Percentiles rank a stretch among this genome's conserved stretches.
Evolutionary conservation across 2,888 invertebrate species (phyloP).

Genomic region (Drosophila yooni): DNA sequence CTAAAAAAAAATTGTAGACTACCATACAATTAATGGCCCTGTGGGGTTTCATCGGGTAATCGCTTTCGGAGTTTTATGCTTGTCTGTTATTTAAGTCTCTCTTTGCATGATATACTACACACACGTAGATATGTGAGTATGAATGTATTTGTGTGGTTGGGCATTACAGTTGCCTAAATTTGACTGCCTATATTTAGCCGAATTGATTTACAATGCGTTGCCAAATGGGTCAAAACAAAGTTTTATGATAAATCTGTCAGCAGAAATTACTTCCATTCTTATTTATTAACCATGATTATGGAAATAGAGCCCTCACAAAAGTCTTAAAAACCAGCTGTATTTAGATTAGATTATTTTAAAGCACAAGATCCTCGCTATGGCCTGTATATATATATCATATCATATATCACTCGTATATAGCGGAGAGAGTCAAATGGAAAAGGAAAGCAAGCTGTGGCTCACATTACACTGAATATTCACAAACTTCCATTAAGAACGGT

Average conservation of each 20-base stretch:
- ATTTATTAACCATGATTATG: not conserved
- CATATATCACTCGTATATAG: slow-evolving; percentile 20
- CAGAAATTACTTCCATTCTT: not conserved
- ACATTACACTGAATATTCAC: slow-evolving; percentile 50
- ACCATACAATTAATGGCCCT: slow-evolving; percentile 79
- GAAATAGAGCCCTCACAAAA: not conserved
- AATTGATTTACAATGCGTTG: slow-evolving; percentile 21
- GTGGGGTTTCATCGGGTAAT: slow-evolving; percentile 74
- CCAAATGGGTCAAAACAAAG: slow-evolving; percentile 8
- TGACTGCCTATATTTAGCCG: slow-evolving; percentile 8
- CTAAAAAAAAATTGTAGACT: slow-evolving; percentile 50
- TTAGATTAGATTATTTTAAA: slow-evolving; percentile 6
- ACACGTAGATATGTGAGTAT: not conserved
- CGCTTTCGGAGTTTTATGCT: slow-evolving; percentile 52
- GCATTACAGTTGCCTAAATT: slow-evolving; percentile 14
- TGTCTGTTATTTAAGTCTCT: slow-evolving; percentile 35
- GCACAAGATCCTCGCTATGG: not conserved
- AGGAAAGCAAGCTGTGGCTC: slow-evolving; percentile 21
- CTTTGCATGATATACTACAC: not conserved
- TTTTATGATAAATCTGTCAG: not conserved
- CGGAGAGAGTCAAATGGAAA: slow-evolving; percentile 12
- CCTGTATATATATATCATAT: not conserved
- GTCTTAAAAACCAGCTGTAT: not conserved
- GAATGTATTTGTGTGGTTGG: not conserved
- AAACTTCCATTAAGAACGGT: slow-evolving; percentile 64